These are phyloP conservation scores for Melieria omissa DNA, from an alignment of 2,888 invertebrate species.

Conservation along the genomic window DNA sequence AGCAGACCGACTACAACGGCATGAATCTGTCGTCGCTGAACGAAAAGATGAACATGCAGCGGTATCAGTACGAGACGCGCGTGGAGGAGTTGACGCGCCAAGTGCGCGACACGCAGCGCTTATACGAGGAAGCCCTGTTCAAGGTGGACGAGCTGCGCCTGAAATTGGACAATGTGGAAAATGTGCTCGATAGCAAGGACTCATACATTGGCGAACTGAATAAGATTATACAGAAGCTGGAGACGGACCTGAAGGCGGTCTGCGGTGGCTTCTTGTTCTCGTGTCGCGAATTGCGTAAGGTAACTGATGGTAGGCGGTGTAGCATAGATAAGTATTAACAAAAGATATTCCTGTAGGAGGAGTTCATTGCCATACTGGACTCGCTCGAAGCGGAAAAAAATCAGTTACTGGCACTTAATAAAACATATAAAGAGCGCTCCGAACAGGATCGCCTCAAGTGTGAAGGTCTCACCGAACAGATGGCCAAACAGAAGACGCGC, in stretches of 20 bases:
- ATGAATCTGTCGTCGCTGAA: constrained; percentile 73
- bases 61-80: constrained; percentile 56
- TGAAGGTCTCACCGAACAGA: constrained; percentile 51
- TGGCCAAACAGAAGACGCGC: constrained; percentile 58
- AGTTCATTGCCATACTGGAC: constrained; percentile 61
- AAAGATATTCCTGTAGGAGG: constrained; percentile 53
- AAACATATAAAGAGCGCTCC: constrained; percentile 53
- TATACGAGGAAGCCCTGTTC: constrained; percentile 49
- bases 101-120: constrained; percentile 47
- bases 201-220: constrained; percentile 49
- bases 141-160: constrained; percentile 53
- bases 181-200: constrained; percentile 50
- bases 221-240: constrained; percentile 52
- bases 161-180: constrained; percentile 56
- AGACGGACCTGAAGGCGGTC: constrained; percentile 59
- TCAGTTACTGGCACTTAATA: constrained; percentile 53
- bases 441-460: constrained; percentile 54
- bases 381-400: constrained; percentile 62
- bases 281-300: constrained; percentile 64
- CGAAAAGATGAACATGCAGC: constrained; percentile 58
- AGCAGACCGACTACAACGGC: constrained; percentile 75
- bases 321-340: no score
- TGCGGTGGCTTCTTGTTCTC: constrained; percentile 64
- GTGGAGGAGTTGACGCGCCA: constrained; percentile 55
- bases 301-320: constrained; percentile 27